Percentiles rank a stretch among this genome's conserved stretches.
Evolutionary conservation across 2,797 vertebrate genomes (phyloP).

Genomic region (Harpagifer antarcticus): DNA sequence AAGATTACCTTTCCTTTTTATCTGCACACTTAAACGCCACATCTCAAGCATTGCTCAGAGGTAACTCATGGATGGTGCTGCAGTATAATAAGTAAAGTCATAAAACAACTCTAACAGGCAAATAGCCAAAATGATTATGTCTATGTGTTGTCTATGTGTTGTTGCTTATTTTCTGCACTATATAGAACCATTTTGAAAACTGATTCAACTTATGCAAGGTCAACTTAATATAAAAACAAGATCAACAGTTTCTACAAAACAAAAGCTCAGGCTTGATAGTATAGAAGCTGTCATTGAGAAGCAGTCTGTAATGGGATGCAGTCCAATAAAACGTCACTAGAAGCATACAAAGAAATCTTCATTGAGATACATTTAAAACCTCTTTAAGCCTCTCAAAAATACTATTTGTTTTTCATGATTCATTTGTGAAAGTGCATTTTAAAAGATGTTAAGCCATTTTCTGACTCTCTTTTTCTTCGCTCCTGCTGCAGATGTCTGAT

Average conservation of each 20-base stretch:
- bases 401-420: neutral
- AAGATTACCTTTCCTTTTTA: slow-evolving; percentile 28
- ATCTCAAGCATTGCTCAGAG: neutral
- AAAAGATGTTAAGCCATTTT: neutral
- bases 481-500: slow-evolving; percentile 90
- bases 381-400: neutral
- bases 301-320: neutral
- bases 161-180: neutral
- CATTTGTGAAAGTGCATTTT: neutral
- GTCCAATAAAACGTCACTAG: neutral
- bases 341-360: neutral
- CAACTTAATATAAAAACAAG: neutral
- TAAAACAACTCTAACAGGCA: neutral
- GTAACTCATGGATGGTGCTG: neutral
- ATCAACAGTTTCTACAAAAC: neutral
- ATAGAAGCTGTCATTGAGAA: neutral
- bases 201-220: neutral
- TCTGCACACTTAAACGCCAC: slow-evolving; percentile 12
- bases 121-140: neutral
- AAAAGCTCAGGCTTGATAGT: neutral
- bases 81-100: neutral
- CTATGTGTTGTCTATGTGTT: neutral
- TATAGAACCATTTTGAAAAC: neutral
- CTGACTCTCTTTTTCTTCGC: neutral
- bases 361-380: neutral